Conservation (phyloP, 2,888 invertebrate species). For the Drosophila austrosaltans region DNA sequence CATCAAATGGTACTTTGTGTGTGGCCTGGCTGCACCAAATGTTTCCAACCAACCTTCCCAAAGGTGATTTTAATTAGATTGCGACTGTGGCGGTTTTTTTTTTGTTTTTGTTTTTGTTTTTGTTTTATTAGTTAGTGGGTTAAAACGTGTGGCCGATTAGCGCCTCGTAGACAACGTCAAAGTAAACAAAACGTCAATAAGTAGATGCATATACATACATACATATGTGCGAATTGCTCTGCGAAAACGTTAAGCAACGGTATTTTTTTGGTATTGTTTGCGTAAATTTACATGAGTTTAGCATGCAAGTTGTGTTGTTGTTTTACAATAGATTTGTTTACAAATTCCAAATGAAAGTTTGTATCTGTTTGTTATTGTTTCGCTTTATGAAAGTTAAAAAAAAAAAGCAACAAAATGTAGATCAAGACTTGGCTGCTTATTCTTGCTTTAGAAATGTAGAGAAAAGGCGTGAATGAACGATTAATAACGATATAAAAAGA, state of each 20-base stretch:
- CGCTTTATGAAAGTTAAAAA: background rate
- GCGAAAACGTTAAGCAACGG: constrained; percentile 6
- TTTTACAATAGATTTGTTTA: constrained; percentile 6
- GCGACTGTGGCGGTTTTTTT: constrained; percentile 42
- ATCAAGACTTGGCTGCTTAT: background rate
- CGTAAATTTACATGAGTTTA: constrained; percentile 1
- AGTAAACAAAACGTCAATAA: constrained; percentile 31
- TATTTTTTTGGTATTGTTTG: background rate
- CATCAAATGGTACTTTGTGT: constrained; percentile 10
- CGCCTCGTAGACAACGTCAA: constrained; percentile 24
- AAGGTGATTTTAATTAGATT: constrained; percentile 75
- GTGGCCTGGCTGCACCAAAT: background rate
- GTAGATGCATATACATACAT: background rate
- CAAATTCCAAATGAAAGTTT: constrained; percentile 9
- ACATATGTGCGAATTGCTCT: background rate
- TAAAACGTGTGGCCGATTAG: constrained; percentile 41
- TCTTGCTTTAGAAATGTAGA: background rate
- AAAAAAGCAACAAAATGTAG: background rate
- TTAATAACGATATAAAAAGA: background rate
- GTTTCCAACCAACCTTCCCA: constrained; percentile 42
- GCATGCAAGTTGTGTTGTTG: background rate
- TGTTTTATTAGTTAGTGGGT: constrained; percentile 11
- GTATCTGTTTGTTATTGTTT: background rate
- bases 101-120: constrained; percentile 6
- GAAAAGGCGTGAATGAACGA: background rate